These are phyloP conservation scores for Drosophila demipolita DNA, from an alignment of 2,888 invertebrate genomes.

Conservation along the genomic window DNA sequence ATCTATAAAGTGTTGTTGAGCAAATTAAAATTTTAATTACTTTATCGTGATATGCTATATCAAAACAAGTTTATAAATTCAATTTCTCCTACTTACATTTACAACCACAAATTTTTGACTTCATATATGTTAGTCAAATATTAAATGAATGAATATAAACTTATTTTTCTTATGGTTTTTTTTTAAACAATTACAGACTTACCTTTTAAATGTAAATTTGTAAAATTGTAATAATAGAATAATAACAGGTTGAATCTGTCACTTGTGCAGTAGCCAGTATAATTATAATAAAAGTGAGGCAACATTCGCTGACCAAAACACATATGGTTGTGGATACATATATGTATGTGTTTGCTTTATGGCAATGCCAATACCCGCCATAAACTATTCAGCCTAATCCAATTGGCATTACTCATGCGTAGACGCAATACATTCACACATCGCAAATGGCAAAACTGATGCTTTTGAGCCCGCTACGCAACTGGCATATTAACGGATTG, in stretches of 20 bases:
- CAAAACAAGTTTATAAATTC: neutral
- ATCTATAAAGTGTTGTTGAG: neutral
- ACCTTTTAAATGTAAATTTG: neutral
- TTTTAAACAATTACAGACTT: neutral
- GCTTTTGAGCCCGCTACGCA: slow-evolving; percentile 40
- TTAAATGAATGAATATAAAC: neutral
- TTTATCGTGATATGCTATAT: neutral
- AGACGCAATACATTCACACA: slow-evolving; percentile 58
- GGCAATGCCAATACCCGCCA: slow-evolving; percentile 35
- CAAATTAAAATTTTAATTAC: neutral
- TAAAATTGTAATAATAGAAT: neutral
- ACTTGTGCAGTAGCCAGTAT: neutral
- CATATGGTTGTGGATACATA: neutral
- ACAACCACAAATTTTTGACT: neutral
- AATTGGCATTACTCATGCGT: slow-evolving; percentile 74
- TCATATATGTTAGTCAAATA: neutral
- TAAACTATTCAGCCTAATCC: slow-evolving; percentile 23
- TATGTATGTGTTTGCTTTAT: slow-evolving; percentile 18
- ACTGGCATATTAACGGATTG: slow-evolving; percentile 48
- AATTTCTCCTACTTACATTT: neutral
- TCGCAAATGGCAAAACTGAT: slow-evolving; percentile 48
- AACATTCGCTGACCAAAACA: slow-evolving; percentile 52
- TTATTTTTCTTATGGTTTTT: neutral
- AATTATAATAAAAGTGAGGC: slow-evolving; percentile 37
- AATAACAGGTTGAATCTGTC: neutral